Base-by-base conservation (phyloP, 2,797 vertebrate species). In the Falco biarmicus region DNA sequence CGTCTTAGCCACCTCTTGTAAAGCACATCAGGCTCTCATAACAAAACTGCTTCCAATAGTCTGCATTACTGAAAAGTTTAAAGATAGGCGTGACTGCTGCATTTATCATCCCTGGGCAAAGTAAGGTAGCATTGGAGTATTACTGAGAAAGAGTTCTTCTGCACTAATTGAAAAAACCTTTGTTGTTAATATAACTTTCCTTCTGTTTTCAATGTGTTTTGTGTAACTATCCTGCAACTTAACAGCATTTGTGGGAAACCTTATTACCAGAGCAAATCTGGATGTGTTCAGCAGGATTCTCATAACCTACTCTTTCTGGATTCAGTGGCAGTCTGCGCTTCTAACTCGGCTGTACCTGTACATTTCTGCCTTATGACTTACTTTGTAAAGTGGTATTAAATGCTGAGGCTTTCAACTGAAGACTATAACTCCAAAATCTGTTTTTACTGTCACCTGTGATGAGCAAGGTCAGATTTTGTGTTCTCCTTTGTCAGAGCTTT, bases 401-500 rank as follows among this genome's bases (percentile, higher is more conserved):
- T 75, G 43, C 59, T 71, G 64, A 57, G 50, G 20, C 57, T 93
- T 85, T 68, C 69, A 59, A 2, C 3, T 69, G 61, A 85, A 83
- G 54, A 65, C 69, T 50, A 0, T 51, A 75, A 77, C 31, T 11
- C 28, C 11, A 0, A 4, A 51, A 71, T 57, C 51, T 65, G 69
- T 34, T 92, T 87, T 73, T 69, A 75, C 39, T 84, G 50, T 63
- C 57, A 43, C 34, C n/a, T 34, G 32, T 63, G 65, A 84, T 76
- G 66, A 94, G n/a, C 57, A 76, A 34, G 90, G 37, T 90, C 13
- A 84, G 53, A 68, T 73, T 41, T 15, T 79, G 32, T 73, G 39
- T 74, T 82, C 47, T 80, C 10, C 92, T 71, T 89, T 85, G 87
- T 87, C 50, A 57, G 76, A 80, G 54, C 39, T 91, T 89, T 92